Percentiles rank a stretch among this genome's conserved stretches.
phyloP scores from a whole-genome alignment of 2,888 invertebrate genomes.

The Eupelmus urozonus region DNA sequence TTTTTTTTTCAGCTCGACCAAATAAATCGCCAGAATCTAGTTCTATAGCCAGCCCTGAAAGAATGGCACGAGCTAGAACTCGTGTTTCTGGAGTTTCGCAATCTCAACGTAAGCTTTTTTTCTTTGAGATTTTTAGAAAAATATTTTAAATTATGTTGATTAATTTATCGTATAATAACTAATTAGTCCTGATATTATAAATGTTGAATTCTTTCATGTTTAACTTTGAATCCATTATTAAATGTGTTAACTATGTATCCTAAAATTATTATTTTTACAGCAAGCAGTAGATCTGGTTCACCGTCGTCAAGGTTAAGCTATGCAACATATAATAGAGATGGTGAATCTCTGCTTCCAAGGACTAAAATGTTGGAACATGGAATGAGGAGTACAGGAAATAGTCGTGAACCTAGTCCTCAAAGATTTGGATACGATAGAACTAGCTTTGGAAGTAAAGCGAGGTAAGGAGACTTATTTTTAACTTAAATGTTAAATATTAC shows the following conservation, averaged over 20 bases:
- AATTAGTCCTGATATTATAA: no score
- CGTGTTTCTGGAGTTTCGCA: constrained; percentile 90
- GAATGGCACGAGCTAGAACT: constrained; percentile 80
- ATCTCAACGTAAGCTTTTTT: constrained; percentile 88
- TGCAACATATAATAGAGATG: constrained; percentile 81
- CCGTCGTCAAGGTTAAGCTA: constrained; percentile 92
- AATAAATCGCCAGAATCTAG: constrained; percentile 81
- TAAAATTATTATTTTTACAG: no score
- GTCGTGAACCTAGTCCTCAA: constrained; percentile 78
- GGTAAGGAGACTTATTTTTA: constrained; percentile 61
- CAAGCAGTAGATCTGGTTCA: constrained; percentile 95
- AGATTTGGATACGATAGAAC: constrained; percentile 73
- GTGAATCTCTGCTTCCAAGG: constrained; percentile 78
- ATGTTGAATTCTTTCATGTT: no score
- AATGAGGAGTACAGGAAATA: constrained; percentile 73
- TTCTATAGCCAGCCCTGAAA: constrained; percentile 82
- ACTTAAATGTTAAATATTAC: background rate
- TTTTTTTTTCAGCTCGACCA: constrained; percentile 79
- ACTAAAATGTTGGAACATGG: constrained; percentile 82
- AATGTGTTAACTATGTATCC: no score
- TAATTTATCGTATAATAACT: no score
- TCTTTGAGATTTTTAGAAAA: background rate
- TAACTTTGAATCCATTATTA: no score
- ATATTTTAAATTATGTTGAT: background rate
- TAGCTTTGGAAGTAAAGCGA: constrained; percentile 71